These are phyloP conservation scores for Dicrurus megarhynchus DNA, from an alignment of 2,113 vertebrate genomes.

Conservation along the genomic window DNA sequence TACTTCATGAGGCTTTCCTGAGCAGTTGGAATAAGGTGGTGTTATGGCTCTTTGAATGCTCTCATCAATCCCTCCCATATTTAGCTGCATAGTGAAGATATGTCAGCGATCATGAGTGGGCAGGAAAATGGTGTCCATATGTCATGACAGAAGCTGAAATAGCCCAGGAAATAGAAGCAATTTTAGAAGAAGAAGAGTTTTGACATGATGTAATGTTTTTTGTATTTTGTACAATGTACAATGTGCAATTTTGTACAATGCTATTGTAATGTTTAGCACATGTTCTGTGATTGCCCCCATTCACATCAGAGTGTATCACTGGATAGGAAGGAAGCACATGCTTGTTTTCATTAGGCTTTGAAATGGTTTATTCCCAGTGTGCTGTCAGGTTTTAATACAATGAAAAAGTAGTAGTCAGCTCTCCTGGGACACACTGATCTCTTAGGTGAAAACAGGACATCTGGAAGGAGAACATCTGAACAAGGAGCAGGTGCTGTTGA, in stretches of 20 bases:
- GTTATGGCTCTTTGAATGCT: neutral
- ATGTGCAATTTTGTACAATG: neutral
- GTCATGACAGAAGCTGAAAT: neutral
- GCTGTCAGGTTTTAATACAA: neutral
- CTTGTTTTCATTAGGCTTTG: conserved; percentile 18
- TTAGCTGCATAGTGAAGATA: neutral
- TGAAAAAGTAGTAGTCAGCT: neutral
- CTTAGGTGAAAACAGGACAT: conserved; percentile 6
- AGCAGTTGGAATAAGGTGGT: neutral
- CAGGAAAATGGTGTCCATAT: neutral
- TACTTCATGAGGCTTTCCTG: neutral
- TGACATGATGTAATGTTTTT: neutral
- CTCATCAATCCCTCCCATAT: neutral
- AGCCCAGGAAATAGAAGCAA: neutral
- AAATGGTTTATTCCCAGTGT: neutral
- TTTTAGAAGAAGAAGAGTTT: neutral
- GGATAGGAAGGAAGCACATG: neutral
- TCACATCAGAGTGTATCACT: neutral
- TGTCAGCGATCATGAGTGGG: accelerated
- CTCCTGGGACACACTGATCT: neutral
- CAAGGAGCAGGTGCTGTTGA: conserved; percentile 23
- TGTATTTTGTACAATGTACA: neutral
- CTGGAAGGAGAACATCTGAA: neutral
- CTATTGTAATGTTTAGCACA: neutral
- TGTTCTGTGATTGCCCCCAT: neutral